Base-by-base conservation (phyloP, 1,140 invertebrate genomes). In the Semibalanus balanoides region DNA sequence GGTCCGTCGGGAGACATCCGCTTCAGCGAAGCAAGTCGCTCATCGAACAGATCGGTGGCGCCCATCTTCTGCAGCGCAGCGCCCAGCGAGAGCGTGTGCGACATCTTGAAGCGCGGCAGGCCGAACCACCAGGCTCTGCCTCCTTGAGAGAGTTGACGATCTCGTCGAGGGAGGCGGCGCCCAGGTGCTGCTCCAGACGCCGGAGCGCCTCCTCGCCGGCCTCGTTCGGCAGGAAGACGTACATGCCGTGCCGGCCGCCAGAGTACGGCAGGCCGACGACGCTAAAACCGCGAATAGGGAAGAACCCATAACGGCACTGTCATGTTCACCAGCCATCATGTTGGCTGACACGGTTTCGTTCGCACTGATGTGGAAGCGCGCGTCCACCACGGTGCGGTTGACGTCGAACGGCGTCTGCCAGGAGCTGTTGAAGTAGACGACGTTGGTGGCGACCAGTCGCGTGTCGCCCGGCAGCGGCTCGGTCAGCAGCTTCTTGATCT, bases 381-480 rank as follows among this genome's bases (percentile, higher is more conserved):
- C 81, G 0, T 80, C 86, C 29, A 93, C 75, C 76, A 85, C 83
- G 84, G 86, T 77, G 88, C 89, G 83, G 0, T 85, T 76, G 35
- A 19, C 78, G 69, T 78, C 78, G 75, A 96, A 95, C 0, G 88
- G 87, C 11, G 86, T 83, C 74, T 87, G 85, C 93, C 93, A 96
- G 35, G 86, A 84, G 22, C 91, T 93, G 84, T 93, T 94, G 83
- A 95, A 96, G 82, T 94, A 93, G 70, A 95, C 86, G 17, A 92
- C 92, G 84, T 95, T 95, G 1, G 93, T 84, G 0, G 95, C 83
- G 11, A 95, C 87, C 30, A 94, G 76, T 76, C 85, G 83, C 84
- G 86, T 78, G 88, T 89, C 82, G 40, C 82, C 81, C 74, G 22
- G 82, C 25, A 80, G 79, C 69, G 82, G 82, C 29, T 77, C 76